Conservation (phyloP, 2,888 invertebrate species). For the Hyposoter dolosus region DNA sequence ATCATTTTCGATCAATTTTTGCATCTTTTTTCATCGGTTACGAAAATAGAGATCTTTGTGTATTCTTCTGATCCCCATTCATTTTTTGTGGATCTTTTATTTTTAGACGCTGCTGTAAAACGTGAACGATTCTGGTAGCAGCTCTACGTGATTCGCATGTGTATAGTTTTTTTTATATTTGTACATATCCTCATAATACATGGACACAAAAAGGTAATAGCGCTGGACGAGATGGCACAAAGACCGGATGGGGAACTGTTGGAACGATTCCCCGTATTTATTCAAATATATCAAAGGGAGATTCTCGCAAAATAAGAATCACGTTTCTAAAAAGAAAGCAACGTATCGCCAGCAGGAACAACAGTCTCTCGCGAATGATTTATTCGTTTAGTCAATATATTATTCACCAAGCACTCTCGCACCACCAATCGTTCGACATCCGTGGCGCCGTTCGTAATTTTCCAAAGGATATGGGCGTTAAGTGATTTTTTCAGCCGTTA, state of each 20-base stretch:
- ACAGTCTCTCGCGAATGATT: background rate
- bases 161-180: background rate
- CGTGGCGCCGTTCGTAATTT: constrained; percentile 30
- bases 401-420: background rate
- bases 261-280: constrained; percentile 53
- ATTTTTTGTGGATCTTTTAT: constrained; percentile 4
- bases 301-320: constrained; percentile 14
- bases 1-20: background rate
- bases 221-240: constrained; percentile 28
- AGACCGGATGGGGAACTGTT: constrained; percentile 40
- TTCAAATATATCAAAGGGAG: constrained; percentile 50
- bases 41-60: too few species aligned
- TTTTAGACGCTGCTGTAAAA: background rate
- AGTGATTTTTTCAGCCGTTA: background rate
- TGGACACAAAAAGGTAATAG: constrained; percentile 1
- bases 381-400: constrained; percentile 9
- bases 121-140: constrained; percentile 20
- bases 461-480: constrained; percentile 7
- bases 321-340: background rate
- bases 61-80: constrained; percentile 6
- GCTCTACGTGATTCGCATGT: constrained; percentile 56
- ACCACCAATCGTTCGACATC: background rate
- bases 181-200: background rate
- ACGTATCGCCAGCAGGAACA: background rate
- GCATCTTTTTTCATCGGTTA: background rate